These are phyloP conservation scores for Amitus sp. DNA, from an alignment of 2,888 invertebrate species.

Conservation along the genomic window DNA sequence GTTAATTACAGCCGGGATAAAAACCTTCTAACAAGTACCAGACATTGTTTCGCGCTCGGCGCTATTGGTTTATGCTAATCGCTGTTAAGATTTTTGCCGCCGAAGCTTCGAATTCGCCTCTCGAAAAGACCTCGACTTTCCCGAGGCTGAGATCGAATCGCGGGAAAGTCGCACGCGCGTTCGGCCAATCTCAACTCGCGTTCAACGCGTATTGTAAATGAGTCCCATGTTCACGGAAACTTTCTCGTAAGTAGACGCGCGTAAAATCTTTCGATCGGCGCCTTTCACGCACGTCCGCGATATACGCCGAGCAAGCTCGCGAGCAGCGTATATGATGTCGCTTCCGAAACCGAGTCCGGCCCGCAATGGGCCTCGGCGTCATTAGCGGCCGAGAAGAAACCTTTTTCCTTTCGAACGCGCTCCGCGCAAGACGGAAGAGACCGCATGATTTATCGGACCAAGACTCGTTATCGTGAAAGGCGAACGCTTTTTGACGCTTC, in stretches of 20 bases:
- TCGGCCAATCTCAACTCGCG: conserved; percentile 19
- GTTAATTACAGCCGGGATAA: conserved; percentile 23
- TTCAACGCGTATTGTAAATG: conserved; percentile 17
- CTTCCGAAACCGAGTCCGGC: conserved; percentile 27
- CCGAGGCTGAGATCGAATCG: conserved; percentile 1
- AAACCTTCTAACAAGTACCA: neutral
- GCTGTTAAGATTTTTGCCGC: too few relatives aligned
- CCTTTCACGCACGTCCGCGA: conserved; percentile 50
- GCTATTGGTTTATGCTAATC: too few relatives aligned
- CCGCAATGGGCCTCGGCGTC: conserved; percentile 22
- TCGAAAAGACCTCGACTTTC: conserved; percentile 7
- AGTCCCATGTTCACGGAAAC: conserved; percentile 13
- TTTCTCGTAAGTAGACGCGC: conserved; percentile 12
- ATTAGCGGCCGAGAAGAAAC: conserved; percentile 40
- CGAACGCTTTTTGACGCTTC: too few relatives aligned
- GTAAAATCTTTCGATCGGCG: conserved; percentile 30
- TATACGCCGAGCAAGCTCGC: conserved; percentile 9
- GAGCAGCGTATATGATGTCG: conserved; percentile 33
- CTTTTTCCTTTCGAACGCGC: conserved; percentile 6
- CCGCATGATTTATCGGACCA: conserved; percentile 58
- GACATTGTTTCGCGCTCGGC: neutral
- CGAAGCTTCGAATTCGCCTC: neutral
- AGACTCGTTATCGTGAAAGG: conserved; percentile 61
- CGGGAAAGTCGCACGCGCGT: conserved; percentile 18
- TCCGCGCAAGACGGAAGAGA: conserved; percentile 47